These are phyloP conservation scores for Ips nitidus DNA, from an alignment of 1,140 invertebrate species.

Conservation along the genomic window DNA sequence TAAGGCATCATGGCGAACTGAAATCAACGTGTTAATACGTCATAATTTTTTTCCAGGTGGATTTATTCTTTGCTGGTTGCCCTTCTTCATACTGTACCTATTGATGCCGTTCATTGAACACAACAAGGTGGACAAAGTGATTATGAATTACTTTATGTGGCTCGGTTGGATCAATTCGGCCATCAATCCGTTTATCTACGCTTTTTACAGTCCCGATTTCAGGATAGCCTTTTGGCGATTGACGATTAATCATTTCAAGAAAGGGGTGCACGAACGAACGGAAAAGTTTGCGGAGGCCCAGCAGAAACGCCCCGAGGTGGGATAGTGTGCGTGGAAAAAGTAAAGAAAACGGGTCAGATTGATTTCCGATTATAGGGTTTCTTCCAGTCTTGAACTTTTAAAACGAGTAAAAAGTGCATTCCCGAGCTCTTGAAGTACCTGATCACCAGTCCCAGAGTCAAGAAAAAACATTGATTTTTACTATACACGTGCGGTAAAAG, in stretches of 20 bases:
- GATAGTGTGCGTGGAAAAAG: not conserved
- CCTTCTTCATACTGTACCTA: slow-evolving; percentile 86
- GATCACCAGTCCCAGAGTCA: too few relatives aligned
- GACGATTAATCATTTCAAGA: slow-evolving; percentile 59
- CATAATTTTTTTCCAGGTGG: slow-evolving; percentile 52
- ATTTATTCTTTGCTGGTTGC: slow-evolving; percentile 88
- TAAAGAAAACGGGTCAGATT: too few relatives aligned
- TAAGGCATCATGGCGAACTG: not conserved
- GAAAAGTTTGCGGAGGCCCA: slow-evolving; percentile 46
- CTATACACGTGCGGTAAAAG: too few relatives aligned
- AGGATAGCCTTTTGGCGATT: slow-evolving; percentile 80
- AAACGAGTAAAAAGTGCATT: too few relatives aligned
- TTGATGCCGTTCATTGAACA: slow-evolving; percentile 70
- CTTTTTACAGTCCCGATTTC: slow-evolving; percentile 84
- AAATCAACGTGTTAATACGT: not conserved
- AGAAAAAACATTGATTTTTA: too few relatives aligned
- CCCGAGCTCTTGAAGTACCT: too few relatives aligned
- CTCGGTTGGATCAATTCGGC: slow-evolving; percentile 91
- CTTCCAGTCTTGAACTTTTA: too few relatives aligned
- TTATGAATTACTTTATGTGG: slow-evolving; percentile 86
- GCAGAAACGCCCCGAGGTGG: slow-evolving; percentile 43
- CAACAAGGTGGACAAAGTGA: slow-evolving; percentile 58
- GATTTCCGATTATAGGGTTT: too few relatives aligned
- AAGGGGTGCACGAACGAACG: slow-evolving; percentile 35
- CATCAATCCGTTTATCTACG: slow-evolving; percentile 86